Conservation (phyloP, 2,888 invertebrate species). For the Sepiola atlantica region DNA sequence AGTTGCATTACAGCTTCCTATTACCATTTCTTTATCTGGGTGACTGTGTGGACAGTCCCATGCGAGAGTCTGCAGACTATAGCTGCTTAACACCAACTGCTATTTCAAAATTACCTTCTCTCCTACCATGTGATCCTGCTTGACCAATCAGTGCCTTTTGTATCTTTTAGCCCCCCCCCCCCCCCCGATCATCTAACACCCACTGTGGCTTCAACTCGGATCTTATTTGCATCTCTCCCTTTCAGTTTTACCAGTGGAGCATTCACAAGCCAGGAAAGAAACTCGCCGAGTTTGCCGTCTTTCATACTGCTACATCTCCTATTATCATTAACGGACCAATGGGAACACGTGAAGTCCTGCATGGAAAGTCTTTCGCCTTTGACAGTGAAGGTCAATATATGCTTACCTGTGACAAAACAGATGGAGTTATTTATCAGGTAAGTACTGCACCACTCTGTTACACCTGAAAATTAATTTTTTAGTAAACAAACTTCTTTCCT, state of each 20-base stretch:
- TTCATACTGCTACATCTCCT: conserved; percentile 69
- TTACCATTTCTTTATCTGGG: too few species aligned
- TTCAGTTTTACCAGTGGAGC: conserved; percentile 75
- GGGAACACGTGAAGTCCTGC: conserved; percentile 66
- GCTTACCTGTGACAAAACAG: conserved; percentile 74
- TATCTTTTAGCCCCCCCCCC: too few species aligned
- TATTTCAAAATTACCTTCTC: too few species aligned
- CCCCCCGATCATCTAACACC: too few species aligned
- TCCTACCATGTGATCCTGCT: too few species aligned
- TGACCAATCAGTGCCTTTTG: too few species aligned
- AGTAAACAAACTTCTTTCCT: too few species aligned
- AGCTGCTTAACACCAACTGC: too few species aligned
- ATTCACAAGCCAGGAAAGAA: conserved; percentile 73
- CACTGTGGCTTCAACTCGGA: not conserved
- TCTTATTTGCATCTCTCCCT: conserved; percentile 43
- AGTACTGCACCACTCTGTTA: not conserved
- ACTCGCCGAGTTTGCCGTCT: conserved; percentile 71
- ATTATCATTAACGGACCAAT: conserved; percentile 60
- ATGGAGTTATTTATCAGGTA: conserved; percentile 76
- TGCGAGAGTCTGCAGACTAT: too few species aligned
- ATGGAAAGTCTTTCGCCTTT: conserved; percentile 76
- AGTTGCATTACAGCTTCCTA: too few species aligned
- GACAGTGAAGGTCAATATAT: conserved; percentile 76
- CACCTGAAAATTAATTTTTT: too few species aligned
- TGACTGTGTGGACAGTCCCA: too few species aligned